Conservation (phyloP, 1,140 invertebrate genomes). For the Mycetomoellerius zeteki region DNA sequence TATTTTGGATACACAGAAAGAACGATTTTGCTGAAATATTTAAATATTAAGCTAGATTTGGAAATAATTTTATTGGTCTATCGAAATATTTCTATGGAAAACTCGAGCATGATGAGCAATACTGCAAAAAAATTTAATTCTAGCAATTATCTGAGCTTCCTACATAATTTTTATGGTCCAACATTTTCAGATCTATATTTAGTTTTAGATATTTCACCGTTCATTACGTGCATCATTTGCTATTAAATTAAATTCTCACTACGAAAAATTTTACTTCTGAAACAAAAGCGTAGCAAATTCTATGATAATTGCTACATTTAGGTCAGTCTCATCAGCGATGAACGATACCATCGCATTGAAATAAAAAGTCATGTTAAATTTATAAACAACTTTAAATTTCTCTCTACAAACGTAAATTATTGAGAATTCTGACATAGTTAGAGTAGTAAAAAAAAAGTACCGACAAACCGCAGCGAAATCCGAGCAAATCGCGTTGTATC, state of each 20-base stretch:
- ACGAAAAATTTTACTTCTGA: background rate
- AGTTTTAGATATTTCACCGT: too few species aligned
- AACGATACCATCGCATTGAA: background rate
- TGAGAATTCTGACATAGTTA: background rate
- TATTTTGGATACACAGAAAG: too few species aligned
- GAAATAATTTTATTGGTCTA: too few species aligned
- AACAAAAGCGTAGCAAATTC: background rate
- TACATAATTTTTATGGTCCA: too few species aligned
- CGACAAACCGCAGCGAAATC: conserved; percentile 16
- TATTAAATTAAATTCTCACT: background rate
- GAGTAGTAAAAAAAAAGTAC: background rate
- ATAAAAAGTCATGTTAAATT: conserved; percentile 19
- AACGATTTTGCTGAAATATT: too few species aligned
- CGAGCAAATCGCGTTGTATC: conserved; percentile 39
- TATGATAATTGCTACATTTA: conserved; percentile 10
- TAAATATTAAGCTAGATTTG: too few species aligned
- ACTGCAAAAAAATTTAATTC: too few species aligned
- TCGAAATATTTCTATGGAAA: too few species aligned
- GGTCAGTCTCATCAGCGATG: background rate
- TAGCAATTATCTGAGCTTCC: too few species aligned
- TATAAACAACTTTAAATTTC: background rate
- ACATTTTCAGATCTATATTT: too few species aligned
- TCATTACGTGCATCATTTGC: too few species aligned
- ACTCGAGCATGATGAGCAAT: too few species aligned
- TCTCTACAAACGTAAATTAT: background rate